Evolutionary conservation across 2,888 invertebrate species (phyloP).

Genomic region (Drosophila meridiana): DNA sequence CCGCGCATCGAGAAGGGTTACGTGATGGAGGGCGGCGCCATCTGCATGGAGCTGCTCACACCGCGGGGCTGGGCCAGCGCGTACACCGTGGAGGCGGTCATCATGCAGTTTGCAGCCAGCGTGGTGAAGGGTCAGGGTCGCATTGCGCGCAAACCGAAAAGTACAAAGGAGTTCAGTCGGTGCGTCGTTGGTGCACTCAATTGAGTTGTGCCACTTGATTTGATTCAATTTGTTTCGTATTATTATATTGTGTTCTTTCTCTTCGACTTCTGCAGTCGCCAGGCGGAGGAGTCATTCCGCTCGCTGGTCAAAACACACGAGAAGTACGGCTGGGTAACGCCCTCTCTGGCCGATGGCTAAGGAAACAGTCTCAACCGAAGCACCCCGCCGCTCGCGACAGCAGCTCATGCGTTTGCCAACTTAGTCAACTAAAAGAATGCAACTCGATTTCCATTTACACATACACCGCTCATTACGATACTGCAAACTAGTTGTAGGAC

Average conservation of each 20-base stretch:
- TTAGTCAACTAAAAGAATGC: conserved; percentile 52
- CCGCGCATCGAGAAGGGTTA: conserved; percentile 93
- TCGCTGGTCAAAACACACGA: conserved; percentile 95
- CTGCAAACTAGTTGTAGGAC: conserved; percentile 59
- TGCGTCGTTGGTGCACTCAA: conserved; percentile 42
- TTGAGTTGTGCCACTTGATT: neutral
- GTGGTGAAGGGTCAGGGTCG: conserved; percentile 95
- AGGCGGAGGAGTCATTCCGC: conserved; percentile 95
- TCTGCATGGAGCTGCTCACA: conserved; percentile 94
- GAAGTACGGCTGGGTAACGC: conserved; percentile 96
- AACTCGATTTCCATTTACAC: conserved; percentile 56
- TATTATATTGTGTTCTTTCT: neutral
- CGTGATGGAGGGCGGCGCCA: conserved; percentile 96
- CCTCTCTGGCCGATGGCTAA: conserved; percentile 94
- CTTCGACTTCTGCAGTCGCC: conserved; percentile 86
- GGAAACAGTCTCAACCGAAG: conserved; percentile 20
- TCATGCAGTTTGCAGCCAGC: conserved; percentile 95
- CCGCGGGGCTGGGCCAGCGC: conserved; percentile 92
- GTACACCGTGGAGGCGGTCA: conserved; percentile 89
- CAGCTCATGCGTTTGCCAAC: conserved; percentile 75
- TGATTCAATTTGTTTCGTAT: neutral
- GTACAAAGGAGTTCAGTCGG: conserved; percentile 91
- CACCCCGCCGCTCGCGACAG: conserved; percentile 55
- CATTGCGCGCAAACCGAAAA: conserved; percentile 91
- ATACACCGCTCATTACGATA: conserved; percentile 51